phyloP scores from a whole-genome alignment of 2,888 invertebrate genomes.

The Linnaemya vulpina region DNA sequence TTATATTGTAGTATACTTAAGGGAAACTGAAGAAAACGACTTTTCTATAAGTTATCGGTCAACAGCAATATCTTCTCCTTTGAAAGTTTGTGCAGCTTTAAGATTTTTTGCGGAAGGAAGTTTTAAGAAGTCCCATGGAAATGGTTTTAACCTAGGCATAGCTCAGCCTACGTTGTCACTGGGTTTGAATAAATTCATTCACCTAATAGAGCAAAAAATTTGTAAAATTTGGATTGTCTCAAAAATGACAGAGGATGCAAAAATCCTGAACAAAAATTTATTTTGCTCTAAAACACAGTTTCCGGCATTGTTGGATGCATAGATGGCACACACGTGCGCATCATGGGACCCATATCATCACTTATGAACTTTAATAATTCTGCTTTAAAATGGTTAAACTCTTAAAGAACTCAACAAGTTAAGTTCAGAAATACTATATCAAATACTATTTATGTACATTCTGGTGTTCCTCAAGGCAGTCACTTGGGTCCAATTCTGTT shows the following conservation, averaged over 20 bases:
- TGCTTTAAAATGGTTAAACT: too few species aligned
- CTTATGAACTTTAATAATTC: too few species aligned
- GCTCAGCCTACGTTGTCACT: not conserved
- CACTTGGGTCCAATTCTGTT: too few species aligned
- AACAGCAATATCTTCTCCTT: conserved; percentile 3
- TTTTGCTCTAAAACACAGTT: conserved; percentile 4
- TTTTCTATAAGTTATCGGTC: not conserved
- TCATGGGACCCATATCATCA: too few species aligned
- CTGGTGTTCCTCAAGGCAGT: too few species aligned
- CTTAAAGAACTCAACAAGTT: too few species aligned
- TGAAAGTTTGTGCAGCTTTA: conserved; percentile 15
- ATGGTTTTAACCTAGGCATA: conserved; percentile 9
- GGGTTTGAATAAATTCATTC: not conserved
- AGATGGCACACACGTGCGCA: too few species aligned
- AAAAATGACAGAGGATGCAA: conserved; percentile 16
- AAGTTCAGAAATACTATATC: too few species aligned
- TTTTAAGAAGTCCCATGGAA: conserved; percentile 14
- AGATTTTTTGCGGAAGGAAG: conserved; percentile 25
- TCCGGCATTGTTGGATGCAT: too few species aligned
- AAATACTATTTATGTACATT: too few species aligned
- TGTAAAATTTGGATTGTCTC: not conserved
- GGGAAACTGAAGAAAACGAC: too few species aligned
- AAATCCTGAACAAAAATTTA: not conserved
- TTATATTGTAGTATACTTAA: too few species aligned
- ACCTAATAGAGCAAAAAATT: not conserved